Percentiles rank a stretch among this genome's conserved stretches.
These are phyloP conservation scores for Naso thynnoides DNA, from an alignment of 2,797 vertebrate species.

Conservation along the genomic window DNA sequence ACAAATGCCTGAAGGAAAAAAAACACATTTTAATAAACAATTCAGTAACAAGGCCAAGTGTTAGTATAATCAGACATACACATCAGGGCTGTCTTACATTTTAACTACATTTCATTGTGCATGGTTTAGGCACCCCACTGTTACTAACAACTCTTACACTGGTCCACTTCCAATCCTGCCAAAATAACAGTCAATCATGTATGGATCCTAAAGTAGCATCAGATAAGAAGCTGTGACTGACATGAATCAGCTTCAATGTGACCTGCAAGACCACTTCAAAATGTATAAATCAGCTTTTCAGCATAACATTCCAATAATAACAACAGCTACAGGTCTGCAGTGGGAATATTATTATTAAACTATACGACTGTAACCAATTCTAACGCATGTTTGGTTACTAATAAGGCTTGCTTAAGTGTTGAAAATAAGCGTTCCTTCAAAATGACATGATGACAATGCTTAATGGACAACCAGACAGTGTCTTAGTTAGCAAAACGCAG, in stretches of 20 bases:
- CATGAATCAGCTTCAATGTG: constrained; percentile 62
- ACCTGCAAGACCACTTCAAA: constrained; percentile 36
- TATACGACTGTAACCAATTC: background rate
- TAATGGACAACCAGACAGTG: background rate
- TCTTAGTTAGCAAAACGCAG: constrained; percentile 23
- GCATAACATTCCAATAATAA: constrained; percentile 9
- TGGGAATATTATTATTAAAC: background rate
- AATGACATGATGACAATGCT: background rate
- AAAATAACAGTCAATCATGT: constrained; percentile 46
- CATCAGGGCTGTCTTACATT: constrained; percentile 1
- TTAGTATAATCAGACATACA: background rate
- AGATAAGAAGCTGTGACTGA: constrained; percentile 66
- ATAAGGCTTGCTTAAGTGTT: background rate
- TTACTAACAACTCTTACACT: constrained; percentile 33
- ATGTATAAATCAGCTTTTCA: constrained; percentile 26
- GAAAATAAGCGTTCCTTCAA: background rate
- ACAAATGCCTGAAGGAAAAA: constrained; percentile 42
- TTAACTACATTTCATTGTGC: constrained; percentile 14
- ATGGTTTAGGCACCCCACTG: constrained; percentile 6
- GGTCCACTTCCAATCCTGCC: constrained; percentile 37
- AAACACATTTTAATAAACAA: background rate
- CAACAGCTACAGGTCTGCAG: background rate
- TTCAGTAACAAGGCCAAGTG: constrained; percentile 25
- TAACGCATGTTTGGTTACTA: background rate
- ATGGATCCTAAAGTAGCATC: constrained; percentile 48